These are phyloP conservation scores for Pemphigus obesinymphae DNA, from an alignment of 1,140 invertebrate genomes.

Conservation along the genomic window DNA sequence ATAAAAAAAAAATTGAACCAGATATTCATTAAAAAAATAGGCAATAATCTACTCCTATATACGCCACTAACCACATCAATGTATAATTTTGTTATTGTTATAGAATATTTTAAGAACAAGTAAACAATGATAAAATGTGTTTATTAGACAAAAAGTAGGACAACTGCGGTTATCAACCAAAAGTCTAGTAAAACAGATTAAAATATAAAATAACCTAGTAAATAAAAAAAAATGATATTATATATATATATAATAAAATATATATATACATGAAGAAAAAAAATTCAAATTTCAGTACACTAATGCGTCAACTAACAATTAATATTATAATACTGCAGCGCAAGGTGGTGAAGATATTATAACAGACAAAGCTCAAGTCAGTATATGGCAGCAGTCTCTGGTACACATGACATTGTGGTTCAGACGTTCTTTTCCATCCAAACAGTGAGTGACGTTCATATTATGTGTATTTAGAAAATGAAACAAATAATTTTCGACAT, in stretches of 20 bases:
- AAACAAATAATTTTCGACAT: neutral
- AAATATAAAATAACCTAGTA: conserved; percentile 22
- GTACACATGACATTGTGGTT: neutral
- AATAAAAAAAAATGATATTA: neutral
- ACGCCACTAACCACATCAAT: no score
- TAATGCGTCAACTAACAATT: conserved; percentile 19
- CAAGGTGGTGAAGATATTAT: neutral
- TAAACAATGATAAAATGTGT: conserved; percentile 40
- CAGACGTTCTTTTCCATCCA: neutral
- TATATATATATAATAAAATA: conserved; percentile 9
- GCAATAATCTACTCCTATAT: no score
- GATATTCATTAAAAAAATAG: no score
- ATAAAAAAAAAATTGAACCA: no score
- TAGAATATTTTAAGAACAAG: neutral
- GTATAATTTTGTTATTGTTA: no score
- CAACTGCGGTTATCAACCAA: conserved; percentile 30
- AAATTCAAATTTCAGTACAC: conserved; percentile 5
- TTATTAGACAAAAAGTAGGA: conserved; percentile 40
- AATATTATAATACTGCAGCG: neutral
- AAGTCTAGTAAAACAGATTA: conserved; percentile 34
- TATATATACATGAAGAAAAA: neutral
- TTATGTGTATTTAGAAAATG: neutral
- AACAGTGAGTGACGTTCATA: neutral
- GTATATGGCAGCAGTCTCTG: neutral
- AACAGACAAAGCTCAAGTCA: neutral